phyloP scores from a whole-genome alignment of 2,113 vertebrate genomes.

The Nothoprocta perdicaria region DNA sequence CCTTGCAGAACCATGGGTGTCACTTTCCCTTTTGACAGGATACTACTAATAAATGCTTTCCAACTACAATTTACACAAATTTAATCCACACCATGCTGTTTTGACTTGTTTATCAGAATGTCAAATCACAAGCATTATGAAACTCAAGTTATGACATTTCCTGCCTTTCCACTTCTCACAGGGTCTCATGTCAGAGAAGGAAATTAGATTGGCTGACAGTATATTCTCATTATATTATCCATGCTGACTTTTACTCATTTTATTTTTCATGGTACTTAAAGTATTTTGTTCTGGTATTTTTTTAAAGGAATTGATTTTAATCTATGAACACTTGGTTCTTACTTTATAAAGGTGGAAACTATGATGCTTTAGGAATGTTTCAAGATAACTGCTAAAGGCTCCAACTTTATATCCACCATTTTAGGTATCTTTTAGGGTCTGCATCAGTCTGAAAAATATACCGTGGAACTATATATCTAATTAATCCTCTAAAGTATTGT shows the following conservation, averaged over 20 bases:
- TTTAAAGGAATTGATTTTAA: not conserved
- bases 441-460: not conserved
- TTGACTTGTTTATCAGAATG: conserved; percentile 27
- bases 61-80: not conserved
- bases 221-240: not conserved
- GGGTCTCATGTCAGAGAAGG: not conserved
- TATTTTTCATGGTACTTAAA: not conserved
- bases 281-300: not conserved
- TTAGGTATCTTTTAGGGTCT: not conserved
- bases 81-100: conserved; percentile 23
- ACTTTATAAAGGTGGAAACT: not conserved
- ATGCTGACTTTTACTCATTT: not conserved
- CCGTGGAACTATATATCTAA: not conserved
- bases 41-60: not conserved
- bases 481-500: not conserved
- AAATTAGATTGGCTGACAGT: not conserved
- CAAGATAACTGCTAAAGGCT: not conserved
- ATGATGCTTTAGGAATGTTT: not conserved
- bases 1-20: not conserved
- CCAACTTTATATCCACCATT: not conserved
- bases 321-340: not conserved
- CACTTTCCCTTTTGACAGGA: not conserved
- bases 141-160: conserved; percentile 14
- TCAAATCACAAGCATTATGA: conserved; percentile 49
- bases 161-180: not conserved